Conservation (phyloP, 2,113 vertebrate species). For the Callospermophilus lateralis region DNA sequence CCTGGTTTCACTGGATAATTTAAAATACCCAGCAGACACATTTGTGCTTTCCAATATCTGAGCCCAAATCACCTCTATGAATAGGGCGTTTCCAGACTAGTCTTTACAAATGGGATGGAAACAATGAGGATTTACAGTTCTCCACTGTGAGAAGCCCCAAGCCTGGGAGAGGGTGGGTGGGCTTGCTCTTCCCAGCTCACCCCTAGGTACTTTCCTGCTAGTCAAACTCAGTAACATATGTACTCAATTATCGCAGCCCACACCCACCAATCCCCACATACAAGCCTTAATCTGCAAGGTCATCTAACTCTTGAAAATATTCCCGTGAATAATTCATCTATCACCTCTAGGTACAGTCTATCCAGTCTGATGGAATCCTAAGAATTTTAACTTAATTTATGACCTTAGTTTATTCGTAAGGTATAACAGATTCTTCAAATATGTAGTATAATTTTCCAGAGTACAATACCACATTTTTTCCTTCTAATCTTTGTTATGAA, state of each 20-base stretch:
- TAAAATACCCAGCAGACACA: not conserved
- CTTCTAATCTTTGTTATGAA: not conserved
- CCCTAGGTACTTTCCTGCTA: not conserved
- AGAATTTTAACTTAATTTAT: slow-evolving; percentile 60
- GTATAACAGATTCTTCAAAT: slow-evolving; percentile 14
- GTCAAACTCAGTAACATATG: not conserved
- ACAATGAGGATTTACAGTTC: not conserved
- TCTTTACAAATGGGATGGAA: slow-evolving; percentile 4
- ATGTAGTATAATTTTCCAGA: not conserved
- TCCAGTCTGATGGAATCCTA: not conserved
- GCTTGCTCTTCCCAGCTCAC: not conserved
- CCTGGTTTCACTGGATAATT: not conserved
- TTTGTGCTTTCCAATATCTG: not conserved
- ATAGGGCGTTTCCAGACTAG: slow-evolving; percentile 26
- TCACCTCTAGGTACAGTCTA: slow-evolving; percentile 29
- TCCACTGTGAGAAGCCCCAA: not conserved
- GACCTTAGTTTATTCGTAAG: not conserved
- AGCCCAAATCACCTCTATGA: not conserved
- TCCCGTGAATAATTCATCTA: slow-evolving; percentile 57
- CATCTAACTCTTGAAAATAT: slow-evolving; percentile 50
- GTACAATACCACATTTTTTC: not conserved
- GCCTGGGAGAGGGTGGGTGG: not conserved
- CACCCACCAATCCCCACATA: not conserved
- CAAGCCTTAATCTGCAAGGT: slow-evolving; percentile 43
- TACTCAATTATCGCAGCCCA: not conserved